Conservation (phyloP, 2,113 vertebrate species). For the Lucifuga dentata region DNA sequence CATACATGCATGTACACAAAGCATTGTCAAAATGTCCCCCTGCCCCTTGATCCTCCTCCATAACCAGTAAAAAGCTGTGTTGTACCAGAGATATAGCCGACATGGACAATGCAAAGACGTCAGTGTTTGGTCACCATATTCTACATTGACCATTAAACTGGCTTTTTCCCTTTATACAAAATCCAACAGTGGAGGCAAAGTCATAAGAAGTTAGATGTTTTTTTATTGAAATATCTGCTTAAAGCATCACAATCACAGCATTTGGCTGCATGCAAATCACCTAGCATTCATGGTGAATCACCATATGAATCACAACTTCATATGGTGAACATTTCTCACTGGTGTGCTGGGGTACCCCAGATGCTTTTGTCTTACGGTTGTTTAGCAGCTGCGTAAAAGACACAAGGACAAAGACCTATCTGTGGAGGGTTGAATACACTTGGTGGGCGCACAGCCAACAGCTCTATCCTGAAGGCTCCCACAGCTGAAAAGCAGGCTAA, state of each 20-base stretch:
- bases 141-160: no score
- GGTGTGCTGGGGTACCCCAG: slow-evolving; percentile 81
- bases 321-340: slow-evolving; percentile 79
- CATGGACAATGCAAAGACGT: no score
- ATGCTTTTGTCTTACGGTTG: slow-evolving; percentile 87
- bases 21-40: no score
- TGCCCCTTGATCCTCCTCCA: no score
- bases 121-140: no score
- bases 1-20: no score
- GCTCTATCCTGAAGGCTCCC: slow-evolving; percentile 82
- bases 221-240: slow-evolving; percentile 62
- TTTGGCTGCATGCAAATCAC: slow-evolving; percentile 61
- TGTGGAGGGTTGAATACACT: slow-evolving; percentile 90
- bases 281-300: no score
- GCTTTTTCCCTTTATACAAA: slow-evolving; percentile 17
- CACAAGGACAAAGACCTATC: slow-evolving; percentile 88
- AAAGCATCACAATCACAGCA: slow-evolving; percentile 63
- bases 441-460: slow-evolving; percentile 88
- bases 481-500: slow-evolving; percentile 69
- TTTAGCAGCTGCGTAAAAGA: slow-evolving; percentile 82
- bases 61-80: no score
- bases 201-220: slow-evolving; percentile 32
- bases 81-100: no score
- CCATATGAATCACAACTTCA: no score
- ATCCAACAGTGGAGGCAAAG: slow-evolving; percentile 21